Base-by-base conservation (phyloP, 2,113 vertebrate species). In the Capreolus pygargus region DNA sequence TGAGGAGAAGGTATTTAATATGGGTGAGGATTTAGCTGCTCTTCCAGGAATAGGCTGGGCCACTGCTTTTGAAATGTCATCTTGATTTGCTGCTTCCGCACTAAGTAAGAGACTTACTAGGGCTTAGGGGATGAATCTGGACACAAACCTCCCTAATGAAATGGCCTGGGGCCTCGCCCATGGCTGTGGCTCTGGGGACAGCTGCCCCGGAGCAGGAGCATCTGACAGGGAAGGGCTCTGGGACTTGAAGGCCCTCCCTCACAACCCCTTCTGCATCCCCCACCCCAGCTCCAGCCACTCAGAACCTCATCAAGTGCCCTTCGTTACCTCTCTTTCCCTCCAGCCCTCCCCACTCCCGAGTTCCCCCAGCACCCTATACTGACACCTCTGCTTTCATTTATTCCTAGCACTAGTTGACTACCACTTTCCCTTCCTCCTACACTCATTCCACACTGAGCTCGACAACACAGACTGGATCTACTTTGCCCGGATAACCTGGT, bases 1-100 rank as follows among this genome's bases (percentile, higher is more conserved):
- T 97, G 98, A 99, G 83, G 98, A 99, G 99, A 99, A 99, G 98
- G 98, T 98, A 98, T 99, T 99, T 99, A 99, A 99, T 99, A 99
- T 98, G 98, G 98, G 97, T 99, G 98, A 98, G 98, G 98, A 98
- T 99, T 99, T 98, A 99, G 97, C 97, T 98, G 98, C 98, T 98
- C 98, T 98, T 99, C 98, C 98, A 98, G 98, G 98, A 98, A 96
- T 97, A 84, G 95, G 61, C 97, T 97, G 86, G 98, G 97, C 95
- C 98, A 61, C 79, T 74, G 98, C 98, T 98, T 98, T 98, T 95
- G 25, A 98, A 99, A 99, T 99, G 98, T 99, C 99, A 99, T 99
- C 99, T 99, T 99, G 99, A 99, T 99, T 98, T 98, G 97, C 96
- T 98, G 98, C 98, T 98, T 98, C 97, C 97, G 97, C 92, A 95